Evolutionary conservation across 2,113 vertebrate species (phyloP), one percentile per base, ranked within the genome.

Genomic region (Cricetomys ansorgei): DNA sequence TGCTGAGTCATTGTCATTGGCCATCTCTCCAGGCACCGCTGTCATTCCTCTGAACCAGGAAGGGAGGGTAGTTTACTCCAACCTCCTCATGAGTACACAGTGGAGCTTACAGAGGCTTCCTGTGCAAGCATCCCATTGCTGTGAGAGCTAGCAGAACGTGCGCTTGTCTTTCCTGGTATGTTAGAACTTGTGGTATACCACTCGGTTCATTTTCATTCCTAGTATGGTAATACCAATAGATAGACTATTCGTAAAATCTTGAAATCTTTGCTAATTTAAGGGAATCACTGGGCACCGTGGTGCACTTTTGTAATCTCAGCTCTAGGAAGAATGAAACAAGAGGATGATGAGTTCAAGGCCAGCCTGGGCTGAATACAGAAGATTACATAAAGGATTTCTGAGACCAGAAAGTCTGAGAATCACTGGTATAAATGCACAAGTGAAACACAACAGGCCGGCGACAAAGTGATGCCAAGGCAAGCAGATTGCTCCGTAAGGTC

Each of bases 351-450:
- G 23, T 87, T 87, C 31, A 57, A 57, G n/a, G 15, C 67, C 37
- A 73, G 50, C 69, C 67, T 57, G 37, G 17, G 48, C 50, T 7
- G 31, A 40, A 19, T 72, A 55, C 11, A 57, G 55, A 87, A 87
- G 65, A 9, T 53, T 89, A 79, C 59, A 70, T 53, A 27, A 89
- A 86, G 50, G 11, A 9, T 87, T 87, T 23, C 43, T 64, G 40
- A 94, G 84, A 57, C 45, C 57, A 81, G 19, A 84, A 76, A 43
- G 85, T 76, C 92, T 76, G 91, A 84, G 73, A 91, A 57, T 72
- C 55, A n/a, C 2, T 88, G 12, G 88, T 79, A n/a, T 11, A 89
- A n/a, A 59, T 29, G 19, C 53, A 50, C 13, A 50, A 4, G n/a
- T 84, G 64, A 91, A 69, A 86, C 7, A 72, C 23, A 73, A 13